Evolutionary conservation across 2,888 invertebrate genomes (phyloP).

Genomic region (Neoitamus cyanurus): DNA sequence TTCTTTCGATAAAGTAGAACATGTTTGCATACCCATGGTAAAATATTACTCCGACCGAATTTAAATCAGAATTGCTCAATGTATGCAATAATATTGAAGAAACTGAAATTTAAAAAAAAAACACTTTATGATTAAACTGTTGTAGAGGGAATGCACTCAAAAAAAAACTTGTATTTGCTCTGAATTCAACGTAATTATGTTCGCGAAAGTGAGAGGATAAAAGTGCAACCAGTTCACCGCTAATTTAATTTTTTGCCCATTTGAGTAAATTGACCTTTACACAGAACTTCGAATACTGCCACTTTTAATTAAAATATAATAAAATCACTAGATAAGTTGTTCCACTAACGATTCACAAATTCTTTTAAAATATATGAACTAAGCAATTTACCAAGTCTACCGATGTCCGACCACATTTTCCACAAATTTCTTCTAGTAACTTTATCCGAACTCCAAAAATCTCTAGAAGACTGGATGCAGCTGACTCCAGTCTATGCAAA

Average conservation of each 20-base stretch:
- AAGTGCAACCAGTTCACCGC: not conserved
- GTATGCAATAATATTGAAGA: not conserved
- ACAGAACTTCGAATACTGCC: not conserved
- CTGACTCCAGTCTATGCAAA: not conserved
- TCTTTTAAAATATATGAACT: too few relatives aligned
- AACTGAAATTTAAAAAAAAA: not conserved
- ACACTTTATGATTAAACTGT: not conserved
- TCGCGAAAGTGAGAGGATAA: not conserved
- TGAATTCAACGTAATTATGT: not conserved
- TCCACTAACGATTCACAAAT: not conserved
- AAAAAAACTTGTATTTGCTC: too few relatives aligned
- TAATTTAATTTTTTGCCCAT: not conserved
- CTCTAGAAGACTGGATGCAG: too few relatives aligned
- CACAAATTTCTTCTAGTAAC: not conserved
- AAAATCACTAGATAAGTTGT: not conserved
- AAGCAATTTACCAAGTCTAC: not conserved
- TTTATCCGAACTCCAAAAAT: not conserved
- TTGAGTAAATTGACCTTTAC: not conserved
- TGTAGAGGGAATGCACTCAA: too few relatives aligned
- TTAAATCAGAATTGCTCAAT: constrained; percentile 64
- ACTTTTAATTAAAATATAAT: not conserved
- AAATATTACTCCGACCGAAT: constrained; percentile 64
- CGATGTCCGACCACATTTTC: not conserved
- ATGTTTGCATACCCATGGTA: constrained; percentile 58
- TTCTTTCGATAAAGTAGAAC: not conserved